Evolutionary conservation across 2,888 invertebrate species (phyloP), one percentile per base, ranked within the genome.

Genomic region (Drosophila greeni): DNA sequence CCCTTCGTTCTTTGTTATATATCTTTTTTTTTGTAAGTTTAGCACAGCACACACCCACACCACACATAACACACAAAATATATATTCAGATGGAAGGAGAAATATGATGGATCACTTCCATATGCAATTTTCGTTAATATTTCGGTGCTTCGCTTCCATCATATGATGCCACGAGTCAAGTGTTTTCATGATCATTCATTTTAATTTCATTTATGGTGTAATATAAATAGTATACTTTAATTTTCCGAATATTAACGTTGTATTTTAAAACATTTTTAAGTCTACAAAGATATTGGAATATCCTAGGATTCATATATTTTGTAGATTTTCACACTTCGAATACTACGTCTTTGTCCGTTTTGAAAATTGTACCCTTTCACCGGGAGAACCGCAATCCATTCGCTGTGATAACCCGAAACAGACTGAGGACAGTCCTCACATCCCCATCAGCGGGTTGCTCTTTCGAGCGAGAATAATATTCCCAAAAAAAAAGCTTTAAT

Each of bases 91-190:
- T 37, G 45, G 47, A 48, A 64, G 48, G 60, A 70, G 64, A 66
- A 70, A 74, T 68, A 75, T 85, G 86, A 86, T 85, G 85, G 86
- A 85, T 85, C 74, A 86, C 85, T 86, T 85, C 86, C 86, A 81
- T 76, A 74, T 79, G 84, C 77, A 85, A 85, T 86, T 85, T 86
- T 73, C 79, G 73, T 82, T 84, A 85, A 84, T 82, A 72, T 66
- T 68, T 73, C 60, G 72, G 55, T 70, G 49, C 40, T 40, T 67
- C 43, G 51, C 57, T 51, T 64, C 48, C 66, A 71, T 61, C 53
- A 69, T 58, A 67, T 53, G 20, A 70, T 74, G 59, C 48, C 66
- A 66, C 70, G 75, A 72, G 75, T 72, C 73, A 59, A 66, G 49
- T 51, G 45, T 51, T 42, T 66, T 67, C 47, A 49, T 42, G 39